Conservation (phyloP, 2,888 invertebrate species). For the Eubasilissa splendida region DNA sequence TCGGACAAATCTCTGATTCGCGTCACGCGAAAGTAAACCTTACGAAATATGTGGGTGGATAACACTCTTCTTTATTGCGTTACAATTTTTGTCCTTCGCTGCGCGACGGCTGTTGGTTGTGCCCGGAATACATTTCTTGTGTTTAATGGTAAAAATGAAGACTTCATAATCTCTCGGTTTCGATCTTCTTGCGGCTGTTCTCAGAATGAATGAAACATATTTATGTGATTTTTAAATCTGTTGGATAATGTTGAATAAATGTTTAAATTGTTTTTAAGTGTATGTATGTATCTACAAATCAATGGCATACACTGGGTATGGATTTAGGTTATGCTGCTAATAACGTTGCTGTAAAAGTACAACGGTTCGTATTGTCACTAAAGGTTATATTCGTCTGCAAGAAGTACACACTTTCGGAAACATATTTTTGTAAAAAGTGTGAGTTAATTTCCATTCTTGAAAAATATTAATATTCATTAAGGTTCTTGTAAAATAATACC, state of each 20-base stretch:
- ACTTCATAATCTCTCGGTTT: conserved; percentile 46
- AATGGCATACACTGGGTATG: too few species aligned
- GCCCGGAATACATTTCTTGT: conserved; percentile 7
- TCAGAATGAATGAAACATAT: conserved; percentile 39
- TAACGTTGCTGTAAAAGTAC: too few species aligned
- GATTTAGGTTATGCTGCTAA: too few species aligned
- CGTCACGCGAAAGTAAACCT: neutral
- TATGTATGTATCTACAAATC: neutral
- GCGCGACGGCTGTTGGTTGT: neutral
- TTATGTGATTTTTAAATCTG: conserved; percentile 34
- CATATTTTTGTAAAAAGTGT: too few species aligned
- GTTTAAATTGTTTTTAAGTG: conserved; percentile 25
- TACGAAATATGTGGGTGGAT: neutral
- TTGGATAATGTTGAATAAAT: conserved; percentile 40
- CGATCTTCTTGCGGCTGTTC: conserved; percentile 40
- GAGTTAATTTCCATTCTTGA: too few species aligned
- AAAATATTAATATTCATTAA: too few species aligned
- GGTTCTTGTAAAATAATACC: too few species aligned
- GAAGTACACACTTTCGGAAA: too few species aligned
- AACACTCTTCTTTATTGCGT: neutral
- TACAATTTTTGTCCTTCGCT: neutral
- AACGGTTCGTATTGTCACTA: too few species aligned
- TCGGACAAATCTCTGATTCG: neutral
- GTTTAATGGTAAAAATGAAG: conserved; percentile 49
- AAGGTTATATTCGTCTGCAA: too few species aligned